Evolutionary conservation across 2,113 vertebrate species (phyloP).

Genomic region (Trematocara stigmaticum): DNA sequence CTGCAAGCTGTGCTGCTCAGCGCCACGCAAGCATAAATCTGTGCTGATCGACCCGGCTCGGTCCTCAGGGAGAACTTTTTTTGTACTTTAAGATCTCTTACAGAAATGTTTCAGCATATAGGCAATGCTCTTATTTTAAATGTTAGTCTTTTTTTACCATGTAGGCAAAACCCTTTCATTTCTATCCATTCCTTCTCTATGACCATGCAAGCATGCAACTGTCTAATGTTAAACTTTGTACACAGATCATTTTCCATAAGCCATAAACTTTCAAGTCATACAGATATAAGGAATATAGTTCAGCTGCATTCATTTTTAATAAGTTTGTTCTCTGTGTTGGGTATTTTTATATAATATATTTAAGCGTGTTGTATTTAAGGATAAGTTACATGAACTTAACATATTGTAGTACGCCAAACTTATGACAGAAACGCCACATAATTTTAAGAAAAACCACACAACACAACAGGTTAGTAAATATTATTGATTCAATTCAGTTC

Average conservation of each 20-base stretch:
- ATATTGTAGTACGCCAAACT: accelerated
- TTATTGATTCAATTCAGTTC: not conserved
- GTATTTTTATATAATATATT: not conserved
- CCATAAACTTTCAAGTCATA: not conserved
- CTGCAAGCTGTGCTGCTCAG: constrained; percentile 38
- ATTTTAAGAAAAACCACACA: not conserved
- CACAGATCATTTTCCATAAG: accelerated
- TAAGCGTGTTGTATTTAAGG: accelerated
- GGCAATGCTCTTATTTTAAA: not conserved
- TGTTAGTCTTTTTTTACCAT: not conserved
- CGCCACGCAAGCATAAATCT: not conserved
- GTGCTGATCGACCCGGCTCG: not conserved
- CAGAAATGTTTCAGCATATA: not conserved
- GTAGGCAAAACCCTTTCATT: not conserved
- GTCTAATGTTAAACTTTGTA: not conserved
- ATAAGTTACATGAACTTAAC: not conserved
- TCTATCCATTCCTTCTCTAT: accelerated
- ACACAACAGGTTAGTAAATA: not conserved
- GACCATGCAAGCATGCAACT: not conserved
- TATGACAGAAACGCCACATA: accelerated
- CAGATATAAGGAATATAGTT: not conserved
- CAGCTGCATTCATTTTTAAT: not conserved
- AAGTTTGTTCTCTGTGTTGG: accelerated
- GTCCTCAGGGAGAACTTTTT: not conserved
- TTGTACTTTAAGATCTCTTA: not conserved